These are phyloP conservation scores for Xanthostigma xanthostigma DNA, from an alignment of 2,888 invertebrate genomes.

Conservation along the genomic window DNA sequence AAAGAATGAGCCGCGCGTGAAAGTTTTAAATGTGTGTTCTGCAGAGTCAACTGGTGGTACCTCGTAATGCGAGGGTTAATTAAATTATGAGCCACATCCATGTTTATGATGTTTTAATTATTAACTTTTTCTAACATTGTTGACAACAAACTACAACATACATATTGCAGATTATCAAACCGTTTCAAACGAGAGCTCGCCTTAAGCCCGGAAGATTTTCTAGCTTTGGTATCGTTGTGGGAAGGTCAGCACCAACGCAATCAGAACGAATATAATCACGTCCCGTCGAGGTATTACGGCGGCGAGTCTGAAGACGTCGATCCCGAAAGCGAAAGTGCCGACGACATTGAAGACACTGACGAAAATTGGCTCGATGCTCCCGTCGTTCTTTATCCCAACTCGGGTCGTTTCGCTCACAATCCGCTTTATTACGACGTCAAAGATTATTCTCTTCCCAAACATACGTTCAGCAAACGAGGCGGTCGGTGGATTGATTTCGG, in stretches of 20 bases:
- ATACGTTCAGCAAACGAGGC: conserved; percentile 17
- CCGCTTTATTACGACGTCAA: conserved; percentile 19
- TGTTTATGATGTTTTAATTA: too few species aligned
- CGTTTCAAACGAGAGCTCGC: conserved; percentile 45
- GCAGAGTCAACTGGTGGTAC: too few species aligned
- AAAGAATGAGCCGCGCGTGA: too few species aligned
- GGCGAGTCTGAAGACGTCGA: conserved; percentile 30
- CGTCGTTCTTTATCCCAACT: conserved; percentile 33
- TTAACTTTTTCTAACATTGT: too few species aligned
- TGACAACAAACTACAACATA: too few species aligned
- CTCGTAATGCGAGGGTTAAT: neutral
- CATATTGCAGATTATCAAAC: conserved; percentile 18
- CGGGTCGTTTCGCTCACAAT: conserved; percentile 20
- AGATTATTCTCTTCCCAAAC: conserved; percentile 13
- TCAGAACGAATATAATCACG: conserved; percentile 22
- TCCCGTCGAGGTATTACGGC: conserved; percentile 33
- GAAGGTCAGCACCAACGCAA: conserved; percentile 36
- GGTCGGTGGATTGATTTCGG: conserved; percentile 19
- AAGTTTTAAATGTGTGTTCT: too few species aligned
- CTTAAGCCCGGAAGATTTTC: conserved; percentile 43
- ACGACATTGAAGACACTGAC: conserved; percentile 36
- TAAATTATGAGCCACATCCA: too few species aligned
- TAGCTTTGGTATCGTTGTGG: conserved; percentile 42
- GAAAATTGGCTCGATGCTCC: conserved; percentile 42
- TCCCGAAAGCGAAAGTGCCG: conserved; percentile 26